Conservation (phyloP, 1,140 invertebrate genomes). For the Phocides pigmalion region DNA sequence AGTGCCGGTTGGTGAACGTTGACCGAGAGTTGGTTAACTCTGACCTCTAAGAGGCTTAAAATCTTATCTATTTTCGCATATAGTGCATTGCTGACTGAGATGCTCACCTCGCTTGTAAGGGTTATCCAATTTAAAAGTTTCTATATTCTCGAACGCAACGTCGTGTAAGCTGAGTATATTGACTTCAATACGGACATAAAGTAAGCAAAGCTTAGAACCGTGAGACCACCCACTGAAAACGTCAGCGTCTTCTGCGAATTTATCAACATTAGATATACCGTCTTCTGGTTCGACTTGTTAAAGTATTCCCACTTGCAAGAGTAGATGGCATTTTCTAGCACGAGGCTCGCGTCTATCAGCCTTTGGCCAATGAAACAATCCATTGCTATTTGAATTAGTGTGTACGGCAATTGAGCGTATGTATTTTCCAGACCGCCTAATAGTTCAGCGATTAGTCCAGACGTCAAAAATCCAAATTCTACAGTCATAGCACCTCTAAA, state of each 20-base stretch:
- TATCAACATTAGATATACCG: slow-evolving; percentile 47
- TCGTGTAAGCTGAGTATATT: slow-evolving; percentile 54
- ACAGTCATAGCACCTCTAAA: slow-evolving; percentile 41
- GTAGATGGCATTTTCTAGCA: slow-evolving; percentile 45
- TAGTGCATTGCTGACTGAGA: no score
- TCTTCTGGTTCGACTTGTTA: slow-evolving; percentile 46
- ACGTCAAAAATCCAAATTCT: slow-evolving; percentile 43
- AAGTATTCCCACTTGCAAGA: slow-evolving; percentile 60
- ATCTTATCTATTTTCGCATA: no score
- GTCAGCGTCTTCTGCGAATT: slow-evolving; percentile 54
- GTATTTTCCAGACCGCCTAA: slow-evolving; percentile 60
- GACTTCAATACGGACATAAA: slow-evolving; percentile 50
- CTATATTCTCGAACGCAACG: slow-evolving; percentile 41
- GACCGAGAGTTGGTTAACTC: no score
- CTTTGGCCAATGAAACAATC: slow-evolving; percentile 59
- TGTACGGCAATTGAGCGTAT: slow-evolving; percentile 53
- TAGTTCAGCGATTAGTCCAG: slow-evolving; percentile 51
- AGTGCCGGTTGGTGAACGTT: no score
- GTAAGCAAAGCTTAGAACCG: slow-evolving; percentile 44
- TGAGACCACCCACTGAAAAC: slow-evolving; percentile 55
- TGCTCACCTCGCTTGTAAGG: no score
- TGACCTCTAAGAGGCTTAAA: no score
- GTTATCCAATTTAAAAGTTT: no score
- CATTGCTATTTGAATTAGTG: slow-evolving; percentile 49
- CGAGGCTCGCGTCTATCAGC: slow-evolving; percentile 50